Evolutionary conservation across 2,888 invertebrate genomes (phyloP).

Genomic region (Aplocera efformata): DNA sequence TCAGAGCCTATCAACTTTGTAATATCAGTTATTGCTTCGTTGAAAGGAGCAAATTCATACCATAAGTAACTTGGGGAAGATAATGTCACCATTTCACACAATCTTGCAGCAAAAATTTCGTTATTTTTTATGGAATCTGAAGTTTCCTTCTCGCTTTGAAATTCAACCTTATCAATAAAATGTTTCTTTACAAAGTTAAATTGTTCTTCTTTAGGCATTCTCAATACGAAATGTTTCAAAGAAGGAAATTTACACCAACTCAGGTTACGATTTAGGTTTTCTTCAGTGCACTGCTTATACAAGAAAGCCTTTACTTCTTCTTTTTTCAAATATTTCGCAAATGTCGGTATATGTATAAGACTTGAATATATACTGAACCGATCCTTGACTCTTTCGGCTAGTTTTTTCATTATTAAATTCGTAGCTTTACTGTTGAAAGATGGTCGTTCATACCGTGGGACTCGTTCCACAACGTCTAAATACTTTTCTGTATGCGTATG

Average conservation of each 20-base stretch:
- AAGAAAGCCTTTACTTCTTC: constrained; percentile 49
- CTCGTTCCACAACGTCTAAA: constrained; percentile 43
- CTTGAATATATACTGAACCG: constrained; percentile 44
- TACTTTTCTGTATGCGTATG: constrained; percentile 43
- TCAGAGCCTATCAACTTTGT: constrained; percentile 38
- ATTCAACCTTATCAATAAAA: constrained; percentile 44
- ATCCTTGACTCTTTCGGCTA: constrained; percentile 41
- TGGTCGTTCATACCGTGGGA: constrained; percentile 17
- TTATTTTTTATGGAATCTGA: constrained; percentile 18
- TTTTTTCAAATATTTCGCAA: constrained; percentile 47
- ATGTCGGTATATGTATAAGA: constrained; percentile 45
- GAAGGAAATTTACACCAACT: constrained; percentile 28
- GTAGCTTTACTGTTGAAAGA: constrained; percentile 48
- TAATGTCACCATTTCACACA: constrained; percentile 19
- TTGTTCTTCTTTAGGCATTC: constrained; percentile 45
- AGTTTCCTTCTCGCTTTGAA: constrained; percentile 25
- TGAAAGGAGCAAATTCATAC: constrained; percentile 55
- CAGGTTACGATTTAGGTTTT: constrained; percentile 12
- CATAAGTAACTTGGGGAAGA: constrained; percentile 37
- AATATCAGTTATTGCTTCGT: constrained; percentile 46
- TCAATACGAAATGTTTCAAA: constrained; percentile 40
- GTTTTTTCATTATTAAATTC: constrained; percentile 47
- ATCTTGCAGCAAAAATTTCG: constrained; percentile 31
- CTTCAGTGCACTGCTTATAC: constrained; percentile 31
- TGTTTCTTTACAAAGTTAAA: constrained; percentile 49